Evolutionary conservation across 1,140 invertebrate species (phyloP).

Genomic region (Diabrotica undecimpunctata): DNA sequence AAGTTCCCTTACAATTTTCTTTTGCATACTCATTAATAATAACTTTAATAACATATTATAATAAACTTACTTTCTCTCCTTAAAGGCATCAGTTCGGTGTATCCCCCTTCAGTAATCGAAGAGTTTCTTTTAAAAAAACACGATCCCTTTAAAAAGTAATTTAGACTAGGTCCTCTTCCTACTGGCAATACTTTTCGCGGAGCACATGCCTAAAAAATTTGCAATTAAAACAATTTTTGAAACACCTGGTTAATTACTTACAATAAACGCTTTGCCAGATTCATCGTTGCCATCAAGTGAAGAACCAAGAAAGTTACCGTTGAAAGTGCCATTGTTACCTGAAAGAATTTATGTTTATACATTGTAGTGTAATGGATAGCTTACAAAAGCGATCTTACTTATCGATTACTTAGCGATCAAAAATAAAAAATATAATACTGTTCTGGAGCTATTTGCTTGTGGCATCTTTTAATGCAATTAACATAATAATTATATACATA

Average conservation of each 20-base stretch:
- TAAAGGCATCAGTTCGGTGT: background rate
- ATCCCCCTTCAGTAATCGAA: background rate
- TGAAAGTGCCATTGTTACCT: background rate
- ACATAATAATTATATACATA: too few relatives aligned
- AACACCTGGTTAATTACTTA: background rate
- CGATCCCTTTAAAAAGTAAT: constrained; percentile 4
- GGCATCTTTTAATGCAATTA: too few relatives aligned
- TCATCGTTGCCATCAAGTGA: background rate
- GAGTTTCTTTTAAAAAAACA: background rate
- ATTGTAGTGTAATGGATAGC: too few relatives aligned
- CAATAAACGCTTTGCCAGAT: background rate
- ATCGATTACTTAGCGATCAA: too few relatives aligned
- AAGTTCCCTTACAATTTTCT: too few relatives aligned
- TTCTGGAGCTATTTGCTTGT: too few relatives aligned
- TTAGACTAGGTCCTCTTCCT: background rate
- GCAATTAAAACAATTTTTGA: background rate
- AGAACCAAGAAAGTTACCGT: background rate
- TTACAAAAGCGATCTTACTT: too few relatives aligned
- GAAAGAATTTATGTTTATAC: background rate
- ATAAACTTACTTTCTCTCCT: background rate
- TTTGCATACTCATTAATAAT: too few relatives aligned
- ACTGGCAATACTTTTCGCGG: background rate
- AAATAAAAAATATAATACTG: too few relatives aligned
- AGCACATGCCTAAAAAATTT: background rate
- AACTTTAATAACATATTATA: background rate